Evolutionary conservation across 2,888 invertebrate genomes (phyloP), one percentile per base, ranked within the genome.

Genomic region (Andrena haemorrhoa): DNA sequence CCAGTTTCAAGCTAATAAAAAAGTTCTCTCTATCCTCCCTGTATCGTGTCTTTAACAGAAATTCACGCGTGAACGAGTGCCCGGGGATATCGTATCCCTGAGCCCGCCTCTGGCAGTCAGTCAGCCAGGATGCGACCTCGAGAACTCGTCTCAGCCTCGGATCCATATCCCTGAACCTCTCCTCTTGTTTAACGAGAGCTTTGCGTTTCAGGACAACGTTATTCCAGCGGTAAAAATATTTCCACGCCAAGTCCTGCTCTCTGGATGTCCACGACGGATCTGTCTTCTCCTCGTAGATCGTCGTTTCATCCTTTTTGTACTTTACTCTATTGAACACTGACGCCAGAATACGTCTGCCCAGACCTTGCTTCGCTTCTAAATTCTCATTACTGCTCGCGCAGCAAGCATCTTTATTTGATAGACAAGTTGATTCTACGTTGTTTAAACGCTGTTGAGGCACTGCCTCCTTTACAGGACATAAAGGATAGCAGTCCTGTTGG

Each of bases 1-100:
- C 93, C 35, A 93, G 75, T 86, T 93, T 92, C 84, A 95, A 90
- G 33, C 95, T 95, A 82, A 92, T 90, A 79, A 92, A 92, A 90
- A 95, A 95, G 88, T 95, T 95, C 80, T 95, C 95, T 72, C 91
- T 91, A 61, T 95, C 95, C 82, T 95, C 95, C 61, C 92, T 92
- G 87, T 95, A 95, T 64, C 95, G 91, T 16, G 95, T 94, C 87
- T 95, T 95, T 29, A 95, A 88, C 31, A 95, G 90, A 90, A 94
- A 95, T 83, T 94, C 94, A 85, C 92, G 92, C 0, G 95, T 95
- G 51, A 94, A 84, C 47, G 94, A 94, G 84, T 95, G 94, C 23
- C 89, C 89, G 2, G 89, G 88, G 84, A 94, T 94, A 74, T 92
- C 91, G 83, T 95, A 95, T 66, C 88, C 90, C n/a, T 90, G 86